These are phyloP conservation scores for Caprella mutica DNA, from an alignment of 2,888 invertebrate genomes.

Conservation along the genomic window DNA sequence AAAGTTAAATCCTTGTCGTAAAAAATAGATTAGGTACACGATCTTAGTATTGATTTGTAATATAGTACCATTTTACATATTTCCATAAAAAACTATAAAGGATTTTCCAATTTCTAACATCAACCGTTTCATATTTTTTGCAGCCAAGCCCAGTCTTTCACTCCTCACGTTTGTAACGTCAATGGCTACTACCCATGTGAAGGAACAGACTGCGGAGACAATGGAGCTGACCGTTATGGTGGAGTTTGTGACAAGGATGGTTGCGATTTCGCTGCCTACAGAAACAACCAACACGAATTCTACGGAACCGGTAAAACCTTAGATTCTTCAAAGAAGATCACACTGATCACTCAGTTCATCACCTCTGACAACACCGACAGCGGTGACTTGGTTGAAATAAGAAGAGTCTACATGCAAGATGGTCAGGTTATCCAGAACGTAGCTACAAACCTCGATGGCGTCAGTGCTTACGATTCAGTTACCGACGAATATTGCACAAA, in stretches of 20 bases:
- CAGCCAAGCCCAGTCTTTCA: neutral
- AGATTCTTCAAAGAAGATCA: constrained; percentile 23
- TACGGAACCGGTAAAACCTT: constrained; percentile 19
- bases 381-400: constrained; percentile 29
- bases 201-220: constrained; percentile 31
- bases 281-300: constrained; percentile 21
- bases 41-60: too few species aligned
- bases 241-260: constrained; percentile 34
- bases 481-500: neutral
- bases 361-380: constrained; percentile 32
- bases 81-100: too few species aligned
- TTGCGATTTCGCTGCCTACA: constrained; percentile 31
- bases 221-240: constrained; percentile 27
- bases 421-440: constrained; percentile 22
- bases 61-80: too few species aligned
- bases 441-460: neutral
- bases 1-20: too few species aligned
- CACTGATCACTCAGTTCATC: constrained; percentile 32
- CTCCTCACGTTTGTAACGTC: neutral
- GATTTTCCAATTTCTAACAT: neutral
- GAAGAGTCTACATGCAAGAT: constrained; percentile 25
- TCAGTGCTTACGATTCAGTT: neutral
- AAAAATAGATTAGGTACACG: too few species aligned
- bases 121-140: neutral
- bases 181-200: constrained; percentile 18